Evolutionary conservation across 2,888 invertebrate genomes (phyloP).

Genomic region (Elmis aenea): DNA sequence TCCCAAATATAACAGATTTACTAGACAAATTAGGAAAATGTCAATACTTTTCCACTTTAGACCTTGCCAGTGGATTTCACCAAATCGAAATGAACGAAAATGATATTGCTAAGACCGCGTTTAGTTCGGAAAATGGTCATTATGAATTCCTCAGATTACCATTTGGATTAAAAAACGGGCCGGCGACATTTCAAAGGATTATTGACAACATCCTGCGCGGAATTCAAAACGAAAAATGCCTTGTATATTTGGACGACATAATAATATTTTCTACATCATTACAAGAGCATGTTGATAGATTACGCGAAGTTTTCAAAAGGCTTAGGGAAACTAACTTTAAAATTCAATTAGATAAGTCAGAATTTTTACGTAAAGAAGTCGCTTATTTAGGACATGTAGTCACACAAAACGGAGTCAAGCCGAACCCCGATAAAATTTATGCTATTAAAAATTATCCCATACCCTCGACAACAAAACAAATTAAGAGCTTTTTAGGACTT

Average conservation of each 20-base stretch:
- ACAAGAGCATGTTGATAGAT: slow-evolving; percentile 20
- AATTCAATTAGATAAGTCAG: slow-evolving; percentile 16
- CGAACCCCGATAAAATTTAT: slow-evolving; percentile 10
- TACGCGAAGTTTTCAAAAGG: slow-evolving; percentile 21
- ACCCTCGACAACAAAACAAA: slow-evolving; percentile 8
- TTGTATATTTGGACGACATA: slow-evolving; percentile 26
- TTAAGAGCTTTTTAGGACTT: slow-evolving; percentile 8
- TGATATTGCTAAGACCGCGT: slow-evolving; percentile 25
- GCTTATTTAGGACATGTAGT: slow-evolving; percentile 10
- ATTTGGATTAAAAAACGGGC: slow-evolving; percentile 23
- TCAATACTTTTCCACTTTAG: slow-evolving; percentile 20
- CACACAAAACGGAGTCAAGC: slow-evolving; percentile 11
- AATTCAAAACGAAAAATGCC: slow-evolving; percentile 17
- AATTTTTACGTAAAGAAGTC: slow-evolving; percentile 7
- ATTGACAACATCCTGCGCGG: slow-evolving; percentile 24
- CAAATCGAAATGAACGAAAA: slow-evolving; percentile 21
- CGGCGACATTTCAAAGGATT: slow-evolving; percentile 25
- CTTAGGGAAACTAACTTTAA: slow-evolving; percentile 19
- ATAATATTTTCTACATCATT: slow-evolving; percentile 22
- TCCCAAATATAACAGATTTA: slow-evolving; percentile 22
- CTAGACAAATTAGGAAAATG: slow-evolving; percentile 14
- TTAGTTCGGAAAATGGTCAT: slow-evolving; percentile 19
- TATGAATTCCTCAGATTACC: slow-evolving; percentile 25
- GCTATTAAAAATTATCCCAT: slow-evolving; percentile 12
- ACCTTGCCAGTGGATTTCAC: slow-evolving; percentile 25